phyloP scores from a whole-genome alignment of 1,140 invertebrate genomes.

The Drosophila lacteicornis region DNA sequence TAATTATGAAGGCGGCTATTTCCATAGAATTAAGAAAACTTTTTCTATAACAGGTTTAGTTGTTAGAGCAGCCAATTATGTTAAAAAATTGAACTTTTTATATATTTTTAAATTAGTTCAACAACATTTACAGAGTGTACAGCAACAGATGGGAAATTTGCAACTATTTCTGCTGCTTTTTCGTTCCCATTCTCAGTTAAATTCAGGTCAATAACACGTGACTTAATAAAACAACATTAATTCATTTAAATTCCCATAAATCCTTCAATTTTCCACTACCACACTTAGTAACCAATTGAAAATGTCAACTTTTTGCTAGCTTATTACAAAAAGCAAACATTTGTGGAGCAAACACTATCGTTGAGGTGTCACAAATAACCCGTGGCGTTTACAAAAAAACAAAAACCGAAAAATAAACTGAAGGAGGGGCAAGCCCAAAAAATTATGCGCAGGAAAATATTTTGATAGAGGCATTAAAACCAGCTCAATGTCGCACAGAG shows the following conservation, averaged over 20 bases:
- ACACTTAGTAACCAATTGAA: not conserved
- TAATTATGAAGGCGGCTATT: slow-evolving; percentile 1
- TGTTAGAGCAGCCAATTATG: not conserved
- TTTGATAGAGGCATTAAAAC: slow-evolving; percentile 48
- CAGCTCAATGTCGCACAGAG: slow-evolving; percentile 12
- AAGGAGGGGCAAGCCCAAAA: slow-evolving; percentile 16
- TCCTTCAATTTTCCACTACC: not conserved
- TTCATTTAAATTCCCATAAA: slow-evolving; percentile 1
- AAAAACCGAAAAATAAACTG: slow-evolving; percentile 28
- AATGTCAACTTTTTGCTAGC: not conserved
- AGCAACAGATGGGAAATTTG: too few relatives aligned
- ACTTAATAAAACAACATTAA: not conserved
- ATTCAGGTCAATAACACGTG: too few relatives aligned
- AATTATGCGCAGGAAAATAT: slow-evolving; percentile 60
- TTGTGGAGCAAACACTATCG: slow-evolving; percentile 26
- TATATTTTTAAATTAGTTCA: not conserved
- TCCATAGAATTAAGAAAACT: not conserved
- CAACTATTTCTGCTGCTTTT: not conserved
- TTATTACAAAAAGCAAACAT: slow-evolving; percentile 28
- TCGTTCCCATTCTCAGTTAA: too few relatives aligned
- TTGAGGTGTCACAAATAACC: slow-evolving; percentile 44
- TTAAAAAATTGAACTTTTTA: too few relatives aligned
- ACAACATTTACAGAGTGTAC: not conserved
- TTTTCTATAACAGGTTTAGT: not conserved
- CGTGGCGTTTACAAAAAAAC: slow-evolving; percentile 19